Conservation (phyloP, 2,888 invertebrate genomes). For the Diabrotica balteata region DNA sequence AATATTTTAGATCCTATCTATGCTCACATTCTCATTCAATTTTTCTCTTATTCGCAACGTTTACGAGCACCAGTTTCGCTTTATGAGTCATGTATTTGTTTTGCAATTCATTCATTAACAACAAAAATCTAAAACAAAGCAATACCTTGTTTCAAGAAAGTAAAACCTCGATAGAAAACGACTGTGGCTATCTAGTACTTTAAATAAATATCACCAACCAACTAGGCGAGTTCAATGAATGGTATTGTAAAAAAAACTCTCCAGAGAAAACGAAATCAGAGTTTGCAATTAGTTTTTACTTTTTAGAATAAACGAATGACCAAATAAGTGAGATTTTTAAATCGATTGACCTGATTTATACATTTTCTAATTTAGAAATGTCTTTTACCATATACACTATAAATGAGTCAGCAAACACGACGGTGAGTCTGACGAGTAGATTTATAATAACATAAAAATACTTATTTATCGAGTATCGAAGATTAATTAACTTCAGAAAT, state of each 20-base stretch:
- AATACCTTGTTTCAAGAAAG: background rate
- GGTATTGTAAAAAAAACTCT: background rate
- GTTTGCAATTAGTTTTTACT: slow-evolving; percentile 4
- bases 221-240: background rate
- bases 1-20: too few species aligned
- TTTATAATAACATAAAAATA: too few species aligned
- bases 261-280: background rate
- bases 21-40: too few species aligned
- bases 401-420: background rate
- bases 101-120: too few species aligned
- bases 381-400: slow-evolving; percentile 4
- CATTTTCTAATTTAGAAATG: slow-evolving; percentile 3
- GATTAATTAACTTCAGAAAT: too few species aligned
- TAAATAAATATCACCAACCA: background rate
- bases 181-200: background rate
- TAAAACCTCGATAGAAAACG: background rate
- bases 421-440: too few species aligned
- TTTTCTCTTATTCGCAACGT: too few species aligned
- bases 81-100: too few species aligned
- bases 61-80: too few species aligned
- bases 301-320: background rate
- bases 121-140: background rate
- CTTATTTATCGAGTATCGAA: too few species aligned
- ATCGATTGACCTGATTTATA: background rate
- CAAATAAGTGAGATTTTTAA: background rate